Conservation (phyloP, 30 jellyfish, hydroid and myxozoan species). For the Morbakka virulenta region DNA sequence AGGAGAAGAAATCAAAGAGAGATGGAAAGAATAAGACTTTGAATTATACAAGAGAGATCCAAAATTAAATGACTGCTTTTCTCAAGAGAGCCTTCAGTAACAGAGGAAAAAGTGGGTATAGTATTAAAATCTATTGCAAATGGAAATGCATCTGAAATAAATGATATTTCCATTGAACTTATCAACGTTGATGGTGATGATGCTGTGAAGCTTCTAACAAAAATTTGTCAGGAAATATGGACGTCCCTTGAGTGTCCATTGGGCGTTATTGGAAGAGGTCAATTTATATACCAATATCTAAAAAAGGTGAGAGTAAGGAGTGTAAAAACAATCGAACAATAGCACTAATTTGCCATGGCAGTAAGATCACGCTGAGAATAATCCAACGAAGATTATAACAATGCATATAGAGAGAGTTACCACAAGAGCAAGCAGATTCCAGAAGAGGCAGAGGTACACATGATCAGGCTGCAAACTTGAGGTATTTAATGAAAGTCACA, state of each 20-base stretch:
- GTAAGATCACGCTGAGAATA: neutral
- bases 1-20: no score
- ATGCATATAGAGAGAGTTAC: neutral
- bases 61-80: no score
- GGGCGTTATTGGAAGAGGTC: neutral
- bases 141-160: neutral
- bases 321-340: neutral
- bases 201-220: neutral
- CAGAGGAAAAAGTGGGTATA: no score
- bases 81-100: no score
- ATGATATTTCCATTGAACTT: neutral
- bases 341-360: neutral
- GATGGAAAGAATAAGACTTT: no score
- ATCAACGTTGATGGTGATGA: neutral
- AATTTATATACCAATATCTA: neutral
- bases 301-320: neutral
- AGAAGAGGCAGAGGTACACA: neutral
- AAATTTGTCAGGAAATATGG: neutral
- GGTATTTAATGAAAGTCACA: neutral
- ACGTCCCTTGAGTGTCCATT: neutral
- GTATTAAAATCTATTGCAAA: neutral
- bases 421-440: neutral
- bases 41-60: no score
- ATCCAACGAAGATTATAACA: neutral
- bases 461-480: neutral